These are phyloP conservation scores for Pomacea maculata DNA, from an alignment of 1,140 invertebrate genomes.

Conservation along the genomic window DNA sequence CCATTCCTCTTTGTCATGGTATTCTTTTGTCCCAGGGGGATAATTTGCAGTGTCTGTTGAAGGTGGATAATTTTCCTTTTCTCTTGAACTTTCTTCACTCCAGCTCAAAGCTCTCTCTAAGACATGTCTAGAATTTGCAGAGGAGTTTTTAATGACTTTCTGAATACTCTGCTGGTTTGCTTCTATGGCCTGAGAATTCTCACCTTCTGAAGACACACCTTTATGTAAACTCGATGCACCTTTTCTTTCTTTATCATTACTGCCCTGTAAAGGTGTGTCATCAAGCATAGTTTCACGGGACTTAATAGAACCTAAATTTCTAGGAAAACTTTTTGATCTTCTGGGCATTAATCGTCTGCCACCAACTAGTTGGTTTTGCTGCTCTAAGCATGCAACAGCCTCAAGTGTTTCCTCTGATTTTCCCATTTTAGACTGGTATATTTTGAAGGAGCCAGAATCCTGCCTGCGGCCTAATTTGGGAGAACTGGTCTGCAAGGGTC, in stretches of 20 bases:
- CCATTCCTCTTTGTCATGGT: too few relatives aligned
- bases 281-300: conserved; percentile 10
- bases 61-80: too few relatives aligned
- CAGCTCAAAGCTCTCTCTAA: too few relatives aligned
- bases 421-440: conserved; percentile 26
- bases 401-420: conserved; percentile 31
- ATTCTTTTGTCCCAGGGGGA: too few relatives aligned
- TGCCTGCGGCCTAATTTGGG: conserved; percentile 27
- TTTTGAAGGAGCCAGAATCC: conserved; percentile 27
- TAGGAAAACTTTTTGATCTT: conserved; percentile 15
- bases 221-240: neutral
- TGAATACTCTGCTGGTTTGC: neutral
- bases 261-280: conserved; percentile 6
- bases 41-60: too few relatives aligned
- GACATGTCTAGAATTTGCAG: neutral
- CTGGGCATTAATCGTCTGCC: neutral
- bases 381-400: conserved; percentile 17
- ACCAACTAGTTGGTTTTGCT: neutral
- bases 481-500: conserved; percentile 31
- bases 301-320: neutral
- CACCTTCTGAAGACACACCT: neutral
- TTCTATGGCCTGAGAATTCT: neutral
- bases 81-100: too few relatives aligned
- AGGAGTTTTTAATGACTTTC: neutral
- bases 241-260: neutral